These are phyloP conservation scores for Torymus auratus DNA, from an alignment of 2,888 invertebrate genomes.

Conservation along the genomic window DNA sequence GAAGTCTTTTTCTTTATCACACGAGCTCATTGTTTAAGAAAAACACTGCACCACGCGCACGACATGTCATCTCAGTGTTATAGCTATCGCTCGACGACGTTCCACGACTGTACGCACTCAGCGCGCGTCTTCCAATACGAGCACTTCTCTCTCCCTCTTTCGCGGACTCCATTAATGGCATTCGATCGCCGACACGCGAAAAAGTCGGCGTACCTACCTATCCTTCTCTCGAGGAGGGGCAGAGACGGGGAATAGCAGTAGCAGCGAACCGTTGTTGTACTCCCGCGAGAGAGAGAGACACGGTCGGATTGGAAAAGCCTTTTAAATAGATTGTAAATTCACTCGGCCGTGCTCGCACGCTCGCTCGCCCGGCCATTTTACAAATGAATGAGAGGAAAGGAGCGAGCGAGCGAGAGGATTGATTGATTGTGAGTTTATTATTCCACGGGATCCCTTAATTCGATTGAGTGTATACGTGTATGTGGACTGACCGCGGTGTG, in stretches of 20 bases:
- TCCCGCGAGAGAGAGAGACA: slow-evolving; percentile 51
- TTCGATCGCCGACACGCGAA: too few relatives aligned
- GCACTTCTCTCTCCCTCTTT: too few relatives aligned
- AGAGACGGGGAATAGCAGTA: too few relatives aligned
- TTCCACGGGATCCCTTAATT: slow-evolving; percentile 18
- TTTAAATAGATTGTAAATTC: slow-evolving; percentile 72
- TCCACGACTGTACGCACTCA: too few relatives aligned
- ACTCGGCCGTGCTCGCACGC: background rate
- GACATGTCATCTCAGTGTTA: background rate
- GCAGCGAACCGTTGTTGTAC: background rate
- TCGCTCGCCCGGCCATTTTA: slow-evolving; percentile 15
- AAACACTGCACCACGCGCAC: background rate
- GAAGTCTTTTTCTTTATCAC: too few relatives aligned
- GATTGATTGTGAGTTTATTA: slow-evolving; percentile 43
- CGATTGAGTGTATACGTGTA: background rate
- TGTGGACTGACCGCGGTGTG: too few relatives aligned
- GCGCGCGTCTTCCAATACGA: too few relatives aligned
- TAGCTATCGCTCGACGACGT: background rate
- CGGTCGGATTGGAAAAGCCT: slow-evolving; percentile 68
- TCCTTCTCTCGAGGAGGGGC: too few relatives aligned
- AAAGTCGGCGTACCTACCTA: too few relatives aligned
- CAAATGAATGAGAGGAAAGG: slow-evolving; percentile 47
- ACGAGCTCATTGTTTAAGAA: too few relatives aligned
- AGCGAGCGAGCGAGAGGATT: background rate
- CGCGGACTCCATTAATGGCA: too few relatives aligned